Evolutionary conservation across 2,113 vertebrate genomes (phyloP).

Genomic region (Isichthys henryi): DNA sequence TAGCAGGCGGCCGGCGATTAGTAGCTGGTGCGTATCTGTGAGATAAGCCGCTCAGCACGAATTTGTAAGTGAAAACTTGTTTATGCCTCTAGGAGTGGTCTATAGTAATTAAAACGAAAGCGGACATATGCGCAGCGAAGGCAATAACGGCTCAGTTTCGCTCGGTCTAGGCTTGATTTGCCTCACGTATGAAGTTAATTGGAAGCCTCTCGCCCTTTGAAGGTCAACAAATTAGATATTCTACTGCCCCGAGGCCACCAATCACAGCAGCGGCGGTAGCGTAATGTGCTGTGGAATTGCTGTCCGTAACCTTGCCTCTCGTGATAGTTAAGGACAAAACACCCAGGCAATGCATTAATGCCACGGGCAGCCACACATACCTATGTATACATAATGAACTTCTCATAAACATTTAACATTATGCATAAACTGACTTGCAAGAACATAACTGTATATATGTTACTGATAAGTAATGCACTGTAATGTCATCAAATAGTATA

Average conservation of each 20-base stretch:
- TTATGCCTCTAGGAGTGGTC: background rate
- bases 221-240: background rate
- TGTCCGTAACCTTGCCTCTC: background rate
- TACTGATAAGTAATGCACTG: background rate
- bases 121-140: background rate
- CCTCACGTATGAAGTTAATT: background rate
- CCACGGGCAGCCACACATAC: background rate
- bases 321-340: constrained; percentile 1
- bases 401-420: background rate
- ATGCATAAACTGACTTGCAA: background rate
- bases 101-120: background rate
- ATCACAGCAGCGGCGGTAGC: background rate
- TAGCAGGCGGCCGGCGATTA: background rate
- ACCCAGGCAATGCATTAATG: background rate
- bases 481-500: background rate
- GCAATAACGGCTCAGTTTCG: background rate
- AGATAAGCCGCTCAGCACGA: background rate
- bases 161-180: background rate
- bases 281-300: background rate
- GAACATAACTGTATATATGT: background rate
- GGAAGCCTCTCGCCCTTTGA: background rate
- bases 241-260: background rate
- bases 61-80: background rate
- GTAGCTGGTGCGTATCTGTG: background rate
- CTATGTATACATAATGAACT: background rate